Percentiles rank a stretch among this genome's conserved stretches.
Conservation (phyloP, 2,888 invertebrate genomes). For the Lathronympha strigana region DNA sequence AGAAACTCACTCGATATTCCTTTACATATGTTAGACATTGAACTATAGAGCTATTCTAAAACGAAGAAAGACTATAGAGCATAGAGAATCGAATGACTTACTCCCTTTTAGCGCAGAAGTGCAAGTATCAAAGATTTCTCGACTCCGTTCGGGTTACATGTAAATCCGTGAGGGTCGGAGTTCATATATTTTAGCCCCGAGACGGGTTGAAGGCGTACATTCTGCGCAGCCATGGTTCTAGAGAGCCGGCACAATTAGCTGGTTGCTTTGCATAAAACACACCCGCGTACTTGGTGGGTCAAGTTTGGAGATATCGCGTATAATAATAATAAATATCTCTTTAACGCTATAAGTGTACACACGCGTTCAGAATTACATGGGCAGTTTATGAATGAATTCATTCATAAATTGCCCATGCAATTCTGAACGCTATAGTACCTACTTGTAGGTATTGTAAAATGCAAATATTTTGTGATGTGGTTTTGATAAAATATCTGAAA, state of each 20-base stretch:
- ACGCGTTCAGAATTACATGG: no score
- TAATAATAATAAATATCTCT: not conserved
- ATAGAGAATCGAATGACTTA: not conserved
- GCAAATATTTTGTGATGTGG: no score
- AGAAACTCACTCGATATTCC: slow-evolving; percentile 13
- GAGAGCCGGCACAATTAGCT: slow-evolving; percentile 68
- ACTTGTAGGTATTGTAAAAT: no score
- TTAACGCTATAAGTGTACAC: not conserved
- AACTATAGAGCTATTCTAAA: slow-evolving; percentile 1
- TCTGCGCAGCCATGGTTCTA: slow-evolving; percentile 59
- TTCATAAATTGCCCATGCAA: no score
- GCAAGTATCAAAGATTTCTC: slow-evolving; percentile 27
- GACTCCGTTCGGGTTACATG: slow-evolving; percentile 25
- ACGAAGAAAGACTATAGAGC: not conserved
- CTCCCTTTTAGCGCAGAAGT: not conserved
- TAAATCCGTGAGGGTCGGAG: slow-evolving; percentile 46
- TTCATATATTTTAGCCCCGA: slow-evolving; percentile 49
- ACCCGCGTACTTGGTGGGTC: slow-evolving; percentile 50
- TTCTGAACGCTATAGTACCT: no score
- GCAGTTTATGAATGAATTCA: no score
- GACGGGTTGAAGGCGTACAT: slow-evolving; percentile 57
- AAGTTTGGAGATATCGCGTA: slow-evolving; percentile 44
- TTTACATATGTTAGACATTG: slow-evolving; percentile 19
- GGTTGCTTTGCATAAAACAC: slow-evolving; percentile 72
- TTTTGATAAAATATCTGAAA: no score